Conservation (phyloP, 2,797 vertebrate genomes). For the Eutrigla gurnardus region DNA sequence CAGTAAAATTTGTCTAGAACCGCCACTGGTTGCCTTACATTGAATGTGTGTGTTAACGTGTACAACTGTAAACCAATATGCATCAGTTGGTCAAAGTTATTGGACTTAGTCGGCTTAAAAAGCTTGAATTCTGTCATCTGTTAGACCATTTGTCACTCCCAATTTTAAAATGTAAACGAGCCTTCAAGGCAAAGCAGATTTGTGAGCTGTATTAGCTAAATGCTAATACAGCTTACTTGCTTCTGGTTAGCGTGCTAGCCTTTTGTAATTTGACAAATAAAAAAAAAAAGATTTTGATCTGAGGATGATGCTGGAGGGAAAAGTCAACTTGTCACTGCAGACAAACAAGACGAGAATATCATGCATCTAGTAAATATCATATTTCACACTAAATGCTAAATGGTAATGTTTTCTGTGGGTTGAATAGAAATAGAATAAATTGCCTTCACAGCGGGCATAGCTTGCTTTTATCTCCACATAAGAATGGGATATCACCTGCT, state of each 20-base stretch:
- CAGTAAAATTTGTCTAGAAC: too few relatives aligned
- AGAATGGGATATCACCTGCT: background rate
- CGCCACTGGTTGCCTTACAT: too few relatives aligned
- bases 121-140: background rate
- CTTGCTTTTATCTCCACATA: background rate
- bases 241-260: too few relatives aligned
- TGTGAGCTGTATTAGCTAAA: too few relatives aligned
- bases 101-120: background rate
- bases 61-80: background rate
- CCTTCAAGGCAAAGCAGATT: too few relatives aligned
- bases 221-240: too few relatives aligned
- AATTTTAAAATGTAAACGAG: too few relatives aligned
- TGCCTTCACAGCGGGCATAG: background rate
- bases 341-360: background rate
- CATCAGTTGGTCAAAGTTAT: background rate
- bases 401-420: background rate
- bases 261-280: too few relatives aligned
- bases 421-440: slow-evolving; percentile 1
- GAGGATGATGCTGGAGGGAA: too few relatives aligned
- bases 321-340: too few relatives aligned
- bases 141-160: background rate
- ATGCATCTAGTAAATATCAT: background rate
- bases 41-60: background rate
- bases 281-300: background rate
- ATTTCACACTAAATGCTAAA: slow-evolving; percentile 4